Evolutionary conservation across 2,888 invertebrate species (phyloP).

Genomic region (Salticus scenicus): DNA sequence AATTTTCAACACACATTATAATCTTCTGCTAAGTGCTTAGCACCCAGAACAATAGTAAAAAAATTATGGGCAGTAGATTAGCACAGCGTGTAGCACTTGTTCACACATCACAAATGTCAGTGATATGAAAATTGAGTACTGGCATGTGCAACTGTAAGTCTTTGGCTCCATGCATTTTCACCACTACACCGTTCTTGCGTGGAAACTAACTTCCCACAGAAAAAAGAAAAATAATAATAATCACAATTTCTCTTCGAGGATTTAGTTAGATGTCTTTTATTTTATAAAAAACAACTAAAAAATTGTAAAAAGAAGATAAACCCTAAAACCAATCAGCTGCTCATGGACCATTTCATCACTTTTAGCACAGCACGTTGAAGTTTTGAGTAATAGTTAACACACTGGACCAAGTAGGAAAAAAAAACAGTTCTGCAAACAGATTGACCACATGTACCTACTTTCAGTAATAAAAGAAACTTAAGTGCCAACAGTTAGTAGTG

Average conservation of each 20-base stretch:
- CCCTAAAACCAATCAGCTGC: slow-evolving; percentile 8
- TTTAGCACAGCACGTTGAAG: slow-evolving; percentile 11
- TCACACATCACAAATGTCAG: slow-evolving; percentile 34
- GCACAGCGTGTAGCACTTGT: slow-evolving; percentile 57
- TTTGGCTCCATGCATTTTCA: slow-evolving; percentile 33
- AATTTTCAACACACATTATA: slow-evolving; percentile 16
- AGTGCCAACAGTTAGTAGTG: slow-evolving; percentile 17
- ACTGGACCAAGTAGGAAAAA: neutral
- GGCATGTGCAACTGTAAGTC: slow-evolving; percentile 36
- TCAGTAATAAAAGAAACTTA: slow-evolving; percentile 7
- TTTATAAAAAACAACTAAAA: slow-evolving; percentile 1
- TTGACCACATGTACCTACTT: slow-evolving; percentile 10
- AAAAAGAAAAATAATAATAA: no score
- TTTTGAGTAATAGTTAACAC: neutral
- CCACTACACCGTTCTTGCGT: slow-evolving; percentile 5
- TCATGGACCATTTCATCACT: slow-evolving; percentile 18
- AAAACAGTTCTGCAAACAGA: slow-evolving; percentile 4
- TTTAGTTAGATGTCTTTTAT: neutral
- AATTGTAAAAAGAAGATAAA: neutral
- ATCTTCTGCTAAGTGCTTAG: slow-evolving; percentile 57
- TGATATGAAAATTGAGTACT: slow-evolving; percentile 50
- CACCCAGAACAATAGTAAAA: slow-evolving; percentile 58
- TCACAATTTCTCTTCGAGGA: neutral
- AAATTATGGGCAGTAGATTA: slow-evolving; percentile 60
- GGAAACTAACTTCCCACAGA: neutral